These are phyloP conservation scores for Piaya cayana DNA, from an alignment of 2,113 vertebrate species.

Conservation along the genomic window DNA sequence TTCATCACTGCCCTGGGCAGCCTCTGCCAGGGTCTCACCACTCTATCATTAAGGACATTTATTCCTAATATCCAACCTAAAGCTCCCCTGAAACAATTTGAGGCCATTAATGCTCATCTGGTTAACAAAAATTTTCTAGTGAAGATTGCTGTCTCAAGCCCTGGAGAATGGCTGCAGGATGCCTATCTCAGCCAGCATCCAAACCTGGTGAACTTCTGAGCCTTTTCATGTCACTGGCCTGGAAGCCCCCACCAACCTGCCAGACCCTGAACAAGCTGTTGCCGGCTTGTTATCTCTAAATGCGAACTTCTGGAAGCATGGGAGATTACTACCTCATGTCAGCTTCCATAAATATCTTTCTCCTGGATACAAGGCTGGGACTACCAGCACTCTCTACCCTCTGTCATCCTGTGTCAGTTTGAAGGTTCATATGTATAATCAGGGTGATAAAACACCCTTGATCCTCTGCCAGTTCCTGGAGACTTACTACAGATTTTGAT, in stretches of 20 bases:
- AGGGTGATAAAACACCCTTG: not conserved
- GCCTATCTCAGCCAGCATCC: not conserved
- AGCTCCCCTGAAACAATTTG: no score
- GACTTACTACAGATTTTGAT: not conserved
- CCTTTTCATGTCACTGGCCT: not conserved
- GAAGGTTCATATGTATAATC: not conserved
- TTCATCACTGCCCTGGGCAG: no score
- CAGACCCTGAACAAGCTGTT: accelerated
- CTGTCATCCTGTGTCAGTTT: not conserved
- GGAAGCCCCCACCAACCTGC: accelerated
- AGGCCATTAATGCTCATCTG: not conserved
- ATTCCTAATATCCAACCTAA: no score
- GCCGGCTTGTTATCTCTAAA: not conserved
- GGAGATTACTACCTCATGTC: accelerated
- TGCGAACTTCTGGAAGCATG: accelerated
- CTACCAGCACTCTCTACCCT: not conserved
- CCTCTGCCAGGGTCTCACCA: no score
- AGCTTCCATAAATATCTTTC: not conserved
- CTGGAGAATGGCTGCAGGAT: accelerated
- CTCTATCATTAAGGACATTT: no score
- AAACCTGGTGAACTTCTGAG: not conserved
- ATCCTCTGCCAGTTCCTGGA: accelerated
- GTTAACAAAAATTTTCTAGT: not conserved
- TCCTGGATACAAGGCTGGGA: accelerated
- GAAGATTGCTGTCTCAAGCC: not conserved